Base-by-base conservation (phyloP, 2,797 vertebrate species). In the Myioborus miniatus region DNA sequence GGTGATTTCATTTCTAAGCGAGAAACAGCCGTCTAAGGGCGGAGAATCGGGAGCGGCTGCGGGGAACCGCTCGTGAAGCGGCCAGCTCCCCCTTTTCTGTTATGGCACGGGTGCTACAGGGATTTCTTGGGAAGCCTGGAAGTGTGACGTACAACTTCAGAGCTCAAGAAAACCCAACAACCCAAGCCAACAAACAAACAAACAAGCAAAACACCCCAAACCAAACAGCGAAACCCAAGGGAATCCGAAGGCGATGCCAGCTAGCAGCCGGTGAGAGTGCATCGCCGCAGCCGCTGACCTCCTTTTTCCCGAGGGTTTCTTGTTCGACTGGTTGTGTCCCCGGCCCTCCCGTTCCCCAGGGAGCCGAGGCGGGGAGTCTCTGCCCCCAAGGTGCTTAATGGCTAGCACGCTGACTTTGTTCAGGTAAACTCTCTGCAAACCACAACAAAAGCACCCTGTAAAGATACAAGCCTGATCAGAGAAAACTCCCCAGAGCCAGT, bases 371-470 rank as follows among this genome's bases (percentile, higher is more conserved):
- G 79, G 83, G 82, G 88, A 96, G 93, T 52, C 89, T 89, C 75
- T 96, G 94, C 91, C 96, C 95, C 58, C 75, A 96, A 97, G 98
- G 97, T 97, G 98, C 97, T 97, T 97, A 97, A 97, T 97, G 96
- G 94, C 96, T 93, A 34, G 81, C 94, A 96, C 97, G 96, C 97
- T 91, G 90, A 97, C 97, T 97, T 97, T 98, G 97, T 97, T 98
- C 97, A 98, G 97, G 98, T 98, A 97, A 97, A 97, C 93, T 93
- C 91, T 96, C 95, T 84, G 96, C 97, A 97, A 97, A 97, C 95
- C 94, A 97, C 96, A 98, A 98, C 97, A 97, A 98, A 98, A 97
- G 97, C 96, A 84, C 97, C 98, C 98, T 96, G 97, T 96, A 95
- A 96, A 97, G 98, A 98, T 97, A 98, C 97, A 98, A 97, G 97